A percentile compares a stretch with the other conserved stretches of the same genome.
Evolutionary conservation across 2,797 vertebrate species (phyloP).

Genomic region (Gorsachius magnificus): DNA sequence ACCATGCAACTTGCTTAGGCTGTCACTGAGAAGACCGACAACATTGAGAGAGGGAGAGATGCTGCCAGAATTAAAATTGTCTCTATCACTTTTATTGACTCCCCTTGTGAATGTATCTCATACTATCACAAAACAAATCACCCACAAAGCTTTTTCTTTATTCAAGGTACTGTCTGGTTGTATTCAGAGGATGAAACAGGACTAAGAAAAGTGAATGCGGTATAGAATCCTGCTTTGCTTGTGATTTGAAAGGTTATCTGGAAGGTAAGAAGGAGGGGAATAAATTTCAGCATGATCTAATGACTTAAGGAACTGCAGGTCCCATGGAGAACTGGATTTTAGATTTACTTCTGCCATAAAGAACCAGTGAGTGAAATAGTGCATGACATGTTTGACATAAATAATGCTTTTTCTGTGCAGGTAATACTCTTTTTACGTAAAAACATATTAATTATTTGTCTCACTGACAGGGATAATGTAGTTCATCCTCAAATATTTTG

Average conservation of each 20-base stretch:
- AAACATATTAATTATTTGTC: not conserved
- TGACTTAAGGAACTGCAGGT: not conserved
- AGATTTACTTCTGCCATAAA: not conserved
- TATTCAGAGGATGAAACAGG: not conserved
- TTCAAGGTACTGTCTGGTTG: not conserved
- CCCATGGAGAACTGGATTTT: not conserved
- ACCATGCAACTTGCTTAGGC: not conserved
- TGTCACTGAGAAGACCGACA: not conserved
- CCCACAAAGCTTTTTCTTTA: not conserved
- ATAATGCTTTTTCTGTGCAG: not conserved
- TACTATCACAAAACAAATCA: not conserved
- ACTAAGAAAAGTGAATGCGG: not conserved
- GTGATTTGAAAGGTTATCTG: not conserved
- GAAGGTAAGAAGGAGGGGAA: not conserved
- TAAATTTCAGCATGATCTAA: not conserved
- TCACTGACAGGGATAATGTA: not conserved
- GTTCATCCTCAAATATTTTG: not conserved
- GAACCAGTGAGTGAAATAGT: not conserved
- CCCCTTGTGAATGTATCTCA: not conserved
- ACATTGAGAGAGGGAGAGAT: not conserved
- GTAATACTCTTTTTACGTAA: not conserved
- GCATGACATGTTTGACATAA: not conserved
- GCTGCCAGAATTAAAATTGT: not conserved
- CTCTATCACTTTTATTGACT: not conserved
- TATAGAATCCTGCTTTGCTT: not conserved